A percentile compares a stretch with the other conserved stretches of the same genome.
Evolutionary conservation across 2,888 invertebrate genomes (phyloP).

Genomic region (Desoria tigrina): DNA sequence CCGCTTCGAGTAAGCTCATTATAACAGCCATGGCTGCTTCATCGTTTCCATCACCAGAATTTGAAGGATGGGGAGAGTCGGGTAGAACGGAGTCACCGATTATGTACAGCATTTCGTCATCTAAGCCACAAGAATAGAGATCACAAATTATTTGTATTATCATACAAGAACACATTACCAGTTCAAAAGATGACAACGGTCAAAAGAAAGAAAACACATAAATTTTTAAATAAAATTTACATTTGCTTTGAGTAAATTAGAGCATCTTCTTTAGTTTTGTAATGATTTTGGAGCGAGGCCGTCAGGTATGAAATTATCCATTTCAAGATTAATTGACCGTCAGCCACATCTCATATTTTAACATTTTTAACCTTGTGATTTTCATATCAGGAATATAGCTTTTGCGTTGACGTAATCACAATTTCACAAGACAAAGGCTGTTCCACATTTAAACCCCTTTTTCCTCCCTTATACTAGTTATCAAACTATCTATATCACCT

Average conservation of each 20-base stretch:
- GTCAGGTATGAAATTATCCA: no score
- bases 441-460: not conserved
- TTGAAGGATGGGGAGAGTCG: conserved; percentile 55
- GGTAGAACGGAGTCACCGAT: conserved; percentile 60
- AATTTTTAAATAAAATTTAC: no score
- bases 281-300: no score
- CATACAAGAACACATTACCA: not conserved
- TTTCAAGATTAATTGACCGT: no score
- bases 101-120: conserved; percentile 64
- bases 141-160: no score
- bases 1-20: conserved; percentile 85
- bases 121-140: conserved; percentile 54
- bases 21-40: conserved; percentile 91
- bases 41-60: conserved; percentile 73
- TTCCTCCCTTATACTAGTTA: not conserved
- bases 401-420: no score
- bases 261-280: no score
- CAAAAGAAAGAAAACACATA: not conserved
- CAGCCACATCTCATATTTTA: no score
- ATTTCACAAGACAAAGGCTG: no score
- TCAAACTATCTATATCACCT: not conserved
- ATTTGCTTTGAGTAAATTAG: no score
- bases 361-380: no score
- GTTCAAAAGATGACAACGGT: not conserved
- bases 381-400: no score